phyloP scores from a whole-genome alignment of 2,888 invertebrate species.

The Oeneis ivallda region DNA sequence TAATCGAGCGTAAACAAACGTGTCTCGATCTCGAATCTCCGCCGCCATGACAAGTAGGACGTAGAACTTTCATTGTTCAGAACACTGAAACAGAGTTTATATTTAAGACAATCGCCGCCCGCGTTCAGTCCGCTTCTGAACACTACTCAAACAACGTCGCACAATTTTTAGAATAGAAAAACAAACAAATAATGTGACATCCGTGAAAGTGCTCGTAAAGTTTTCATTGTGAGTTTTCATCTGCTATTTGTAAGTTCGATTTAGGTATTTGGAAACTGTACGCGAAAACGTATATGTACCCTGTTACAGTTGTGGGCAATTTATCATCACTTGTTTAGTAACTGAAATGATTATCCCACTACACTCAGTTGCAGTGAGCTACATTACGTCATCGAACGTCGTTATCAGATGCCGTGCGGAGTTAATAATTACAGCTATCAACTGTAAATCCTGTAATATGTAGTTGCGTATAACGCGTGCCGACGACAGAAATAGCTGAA shows the following conservation, averaged over 20 bases:
- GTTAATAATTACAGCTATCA: background rate
- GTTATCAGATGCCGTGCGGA: background rate
- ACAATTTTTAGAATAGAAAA: background rate
- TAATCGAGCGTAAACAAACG: constrained; percentile 23
- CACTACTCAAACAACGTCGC: constrained; percentile 63
- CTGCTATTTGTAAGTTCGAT: background rate
- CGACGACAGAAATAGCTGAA: background rate
- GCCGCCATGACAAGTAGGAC: constrained; percentile 26
- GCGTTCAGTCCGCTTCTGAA: constrained; percentile 50
- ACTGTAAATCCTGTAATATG: background rate
- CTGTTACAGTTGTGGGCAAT: background rate
- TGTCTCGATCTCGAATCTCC: constrained; percentile 50
- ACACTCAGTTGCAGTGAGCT: constrained; percentile 1
- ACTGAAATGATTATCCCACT: background rate
- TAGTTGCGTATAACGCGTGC: background rate
- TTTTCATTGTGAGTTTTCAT: constrained; percentile 2
- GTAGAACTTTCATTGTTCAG: constrained; percentile 47
- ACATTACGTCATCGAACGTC: background rate
- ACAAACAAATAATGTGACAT: background rate
- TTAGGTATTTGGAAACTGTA: background rate
- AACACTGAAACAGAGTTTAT: constrained; percentile 61
- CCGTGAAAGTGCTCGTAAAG: constrained; percentile 2
- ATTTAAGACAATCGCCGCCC: constrained; percentile 58
- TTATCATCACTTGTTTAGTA: background rate
- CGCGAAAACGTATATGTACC: background rate